Conservation (phyloP, 37 sponge, comb jelly and placozoan species). For the Ianthella basta region DNA sequence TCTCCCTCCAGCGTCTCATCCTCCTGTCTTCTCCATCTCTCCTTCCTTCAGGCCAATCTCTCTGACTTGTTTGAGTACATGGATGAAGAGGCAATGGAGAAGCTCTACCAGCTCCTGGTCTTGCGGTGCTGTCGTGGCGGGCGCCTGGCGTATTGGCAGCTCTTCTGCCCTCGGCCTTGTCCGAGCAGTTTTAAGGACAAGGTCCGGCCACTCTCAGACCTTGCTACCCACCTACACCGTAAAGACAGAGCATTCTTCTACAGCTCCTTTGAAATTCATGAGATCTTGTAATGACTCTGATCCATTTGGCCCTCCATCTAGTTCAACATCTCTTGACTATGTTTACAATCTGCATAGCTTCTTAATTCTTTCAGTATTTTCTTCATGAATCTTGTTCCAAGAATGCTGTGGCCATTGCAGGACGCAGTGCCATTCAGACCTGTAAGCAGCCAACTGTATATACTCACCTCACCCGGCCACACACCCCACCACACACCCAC, state of each 20-base stretch:
- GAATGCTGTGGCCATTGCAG: not conserved
- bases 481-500: not conserved
- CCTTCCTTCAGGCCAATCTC: constrained; percentile 38
- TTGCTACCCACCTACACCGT: constrained; percentile 32
- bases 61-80: constrained; percentile 74
- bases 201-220: constrained; percentile 26
- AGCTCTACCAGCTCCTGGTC: constrained; percentile 26
- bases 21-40: not conserved
- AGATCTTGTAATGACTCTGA: not conserved
- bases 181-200: not conserved
- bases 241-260: constrained; percentile 68
- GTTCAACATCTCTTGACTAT: not conserved
- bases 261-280: constrained; percentile 16
- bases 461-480: not conserved
- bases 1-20: not conserved
- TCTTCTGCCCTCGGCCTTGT: constrained; percentile 25
- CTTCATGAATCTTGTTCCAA: not conserved
- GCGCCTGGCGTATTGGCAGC: constrained; percentile 71
- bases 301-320: not conserved
- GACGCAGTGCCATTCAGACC: not conserved
- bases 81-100: constrained; percentile 42
- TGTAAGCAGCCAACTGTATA: not conserved
- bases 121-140: constrained; percentile 28
- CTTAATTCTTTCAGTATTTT: not conserved
- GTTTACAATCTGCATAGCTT: not conserved